phyloP scores from a whole-genome alignment of 2,888 invertebrate genomes.

The Eupithecia subumbrata region DNA sequence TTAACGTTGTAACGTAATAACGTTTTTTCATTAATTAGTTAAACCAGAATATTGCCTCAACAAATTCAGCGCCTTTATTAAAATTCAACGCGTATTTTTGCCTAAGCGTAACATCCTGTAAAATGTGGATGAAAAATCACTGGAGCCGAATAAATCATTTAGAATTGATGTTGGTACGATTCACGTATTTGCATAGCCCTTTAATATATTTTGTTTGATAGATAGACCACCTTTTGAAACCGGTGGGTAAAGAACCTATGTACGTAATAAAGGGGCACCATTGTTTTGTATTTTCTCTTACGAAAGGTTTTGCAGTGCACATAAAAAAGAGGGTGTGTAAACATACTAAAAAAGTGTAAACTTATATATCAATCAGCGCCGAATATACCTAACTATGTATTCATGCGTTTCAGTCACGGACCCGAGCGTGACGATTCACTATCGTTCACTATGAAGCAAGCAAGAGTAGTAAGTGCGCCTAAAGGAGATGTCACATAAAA shows the following conservation, averaged over 20 bases:
- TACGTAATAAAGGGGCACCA: not conserved
- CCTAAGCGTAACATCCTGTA: not conserved
- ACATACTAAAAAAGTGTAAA: not conserved
- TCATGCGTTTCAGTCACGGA: too few relatives aligned
- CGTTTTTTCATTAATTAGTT: slow-evolving; percentile 4
- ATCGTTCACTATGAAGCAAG: not conserved
- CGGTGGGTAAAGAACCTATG: not conserved
- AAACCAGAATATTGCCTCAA: not conserved
- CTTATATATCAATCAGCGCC: not conserved
- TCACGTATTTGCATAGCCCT: not conserved
- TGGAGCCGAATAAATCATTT: not conserved
- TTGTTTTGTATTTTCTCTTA: not conserved
- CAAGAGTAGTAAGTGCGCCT: not conserved
- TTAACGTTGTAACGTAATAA: not conserved
- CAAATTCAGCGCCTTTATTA: not conserved
- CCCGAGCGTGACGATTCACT: not conserved
- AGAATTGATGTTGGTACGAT: not conserved
- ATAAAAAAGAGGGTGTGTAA: not conserved
- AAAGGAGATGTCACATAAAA: too few relatives aligned
- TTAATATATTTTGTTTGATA: slow-evolving; percentile 1
- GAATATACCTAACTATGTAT: too few relatives aligned
- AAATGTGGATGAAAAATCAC: not conserved
- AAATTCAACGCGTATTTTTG: not conserved
- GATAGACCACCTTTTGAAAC: not conserved
- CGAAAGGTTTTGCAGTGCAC: not conserved